Conservation (phyloP, 2,888 invertebrate species). For the Pyrochroa serraticornis region DNA sequence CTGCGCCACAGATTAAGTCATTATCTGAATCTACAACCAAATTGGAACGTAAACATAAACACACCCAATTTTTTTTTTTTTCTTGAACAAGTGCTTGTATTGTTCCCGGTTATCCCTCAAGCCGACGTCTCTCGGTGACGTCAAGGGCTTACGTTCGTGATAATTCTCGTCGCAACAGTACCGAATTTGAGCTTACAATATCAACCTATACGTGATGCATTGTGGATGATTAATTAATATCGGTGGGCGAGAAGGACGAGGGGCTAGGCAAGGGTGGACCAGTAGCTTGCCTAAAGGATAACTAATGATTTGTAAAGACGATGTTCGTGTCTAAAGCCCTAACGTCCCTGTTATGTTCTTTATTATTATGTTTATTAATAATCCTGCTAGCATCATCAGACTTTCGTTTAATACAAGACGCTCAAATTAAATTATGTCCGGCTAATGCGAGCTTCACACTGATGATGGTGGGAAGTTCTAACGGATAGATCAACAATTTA, state of each 20-base stretch:
- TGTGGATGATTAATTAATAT: constrained; percentile 54
- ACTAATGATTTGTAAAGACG: constrained; percentile 59
- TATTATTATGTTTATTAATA: constrained; percentile 34
- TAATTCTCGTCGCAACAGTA: constrained; percentile 17
- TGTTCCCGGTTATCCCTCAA: too few species aligned
- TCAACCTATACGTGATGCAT: constrained; percentile 49
- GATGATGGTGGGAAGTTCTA: too few species aligned
- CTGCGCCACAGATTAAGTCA: constrained; percentile 20
- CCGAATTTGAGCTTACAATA: constrained; percentile 24
- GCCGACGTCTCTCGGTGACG: too few species aligned
- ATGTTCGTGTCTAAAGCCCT: constrained; percentile 48
- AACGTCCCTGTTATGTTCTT: constrained; percentile 39
- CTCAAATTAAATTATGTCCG: constrained; percentile 15
- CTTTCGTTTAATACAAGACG: constrained; percentile 23
- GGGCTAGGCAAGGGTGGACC: constrained; percentile 32
- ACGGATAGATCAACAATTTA: too few species aligned
- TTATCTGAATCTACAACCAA: constrained; percentile 4
- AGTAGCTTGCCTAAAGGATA: constrained; percentile 53
- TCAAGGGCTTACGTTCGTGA: constrained; percentile 9
- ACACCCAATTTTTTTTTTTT: background rate
- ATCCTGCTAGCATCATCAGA: constrained; percentile 17
- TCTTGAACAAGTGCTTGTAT: too few species aligned
- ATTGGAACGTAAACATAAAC: background rate
- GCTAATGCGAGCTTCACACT: constrained; percentile 7
- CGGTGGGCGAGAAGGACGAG: constrained; percentile 38